These are phyloP conservation scores for Mastigias papua DNA, from an alignment of 30 jellyfish, hydroid and myxozoan species.

Conservation along the genomic window DNA sequence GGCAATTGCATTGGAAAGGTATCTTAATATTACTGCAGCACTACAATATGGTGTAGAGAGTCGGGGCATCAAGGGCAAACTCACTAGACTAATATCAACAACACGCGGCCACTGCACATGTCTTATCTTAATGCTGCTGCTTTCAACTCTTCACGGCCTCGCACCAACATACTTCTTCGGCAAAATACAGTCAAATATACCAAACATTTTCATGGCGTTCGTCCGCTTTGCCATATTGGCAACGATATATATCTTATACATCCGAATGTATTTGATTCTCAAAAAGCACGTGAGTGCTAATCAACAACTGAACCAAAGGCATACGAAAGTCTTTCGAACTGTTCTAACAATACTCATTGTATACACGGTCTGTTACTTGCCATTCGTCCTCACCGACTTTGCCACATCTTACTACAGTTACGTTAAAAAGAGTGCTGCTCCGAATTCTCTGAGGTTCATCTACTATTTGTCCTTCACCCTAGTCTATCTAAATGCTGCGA, in stretches of 20 bases:
- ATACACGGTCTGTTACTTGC: slow-evolving; percentile 16
- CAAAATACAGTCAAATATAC: slow-evolving; percentile 1
- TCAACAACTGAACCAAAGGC: not conserved
- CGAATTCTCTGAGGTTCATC: slow-evolving; percentile 23
- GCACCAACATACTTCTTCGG: slow-evolving; percentile 65
- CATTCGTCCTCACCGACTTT: slow-evolving; percentile 12
- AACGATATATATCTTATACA: slow-evolving; percentile 13
- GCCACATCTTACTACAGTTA: slow-evolving; percentile 50
- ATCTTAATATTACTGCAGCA: slow-evolving; percentile 9
- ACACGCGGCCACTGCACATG: slow-evolving; percentile 1
- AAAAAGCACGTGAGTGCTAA: slow-evolving; percentile 7
- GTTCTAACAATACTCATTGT: slow-evolving; percentile 22
- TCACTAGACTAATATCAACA: not conserved
- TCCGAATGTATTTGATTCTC: slow-evolving; percentile 22
- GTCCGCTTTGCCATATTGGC: slow-evolving; percentile 6
- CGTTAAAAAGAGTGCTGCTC: slow-evolving; percentile 25
- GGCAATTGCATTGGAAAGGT: slow-evolving; percentile 53
- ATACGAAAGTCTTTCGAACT: slow-evolving; percentile 17
- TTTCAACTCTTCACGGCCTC: slow-evolving; percentile 46
- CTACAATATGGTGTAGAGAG: not conserved
- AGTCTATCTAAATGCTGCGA: slow-evolving; percentile 1
- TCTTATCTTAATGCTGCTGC: not conserved
- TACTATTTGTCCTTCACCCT: slow-evolving; percentile 8
- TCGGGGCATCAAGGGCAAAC: not conserved
- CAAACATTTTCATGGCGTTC: slow-evolving; percentile 28